Base-by-base conservation (phyloP, 2,797 vertebrate genomes). In the Phoxinus dragarum region DNA sequence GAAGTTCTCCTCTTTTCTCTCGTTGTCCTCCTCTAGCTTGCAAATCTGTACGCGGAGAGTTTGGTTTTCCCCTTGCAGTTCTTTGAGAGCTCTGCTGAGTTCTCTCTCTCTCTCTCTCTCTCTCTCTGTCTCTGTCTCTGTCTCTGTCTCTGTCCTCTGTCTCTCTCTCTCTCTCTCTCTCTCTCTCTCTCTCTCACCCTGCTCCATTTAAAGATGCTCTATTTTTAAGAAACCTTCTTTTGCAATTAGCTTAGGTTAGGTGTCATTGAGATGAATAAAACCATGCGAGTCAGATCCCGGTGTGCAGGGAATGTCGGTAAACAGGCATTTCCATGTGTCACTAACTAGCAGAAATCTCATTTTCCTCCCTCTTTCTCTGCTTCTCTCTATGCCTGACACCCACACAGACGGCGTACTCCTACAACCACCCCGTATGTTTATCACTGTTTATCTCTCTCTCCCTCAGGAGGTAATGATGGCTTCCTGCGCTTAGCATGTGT, bases 331-430 rank as follows among this genome's bases (percentile, higher is more conserved):
- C 90, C 85, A 19, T 91, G 88, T 92, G 90, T 86, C 88, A 86
- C 93, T 94, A 94, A 95, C 92, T 91, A 93, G 92, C 89, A 90
- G 77, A 86, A 89, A 88, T 93, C 88, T 92, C 0, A 89, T 92
- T 91, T 92, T 92, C 86, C 72, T 21, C 34, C 69, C 61, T 71
- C 52, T 88, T 71, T 71, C 12, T 73, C 31, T 67, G 19, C 34
- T 27, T 72, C n/a, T 69, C 27, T 66, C 7, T 47, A 44, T 47
- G 49, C 73, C 56, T 89, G 16, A 67, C 74, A 71, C 88, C 87
- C 1, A 78, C 88, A 90, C 87, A 89, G 88, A 82, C 88, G 40
- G n/a, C 64, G 11, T 42, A 38, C 76, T 64, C 67, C 67, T 80
- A 61, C 91, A 82, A 75, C 69, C 67, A 61, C 40, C 21, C 42